Percentiles rank a stretch among this genome's conserved stretches.
phyloP scores from a whole-genome alignment of 2,797 vertebrate genomes.

The Odontamblyopus lacepedii region DNA sequence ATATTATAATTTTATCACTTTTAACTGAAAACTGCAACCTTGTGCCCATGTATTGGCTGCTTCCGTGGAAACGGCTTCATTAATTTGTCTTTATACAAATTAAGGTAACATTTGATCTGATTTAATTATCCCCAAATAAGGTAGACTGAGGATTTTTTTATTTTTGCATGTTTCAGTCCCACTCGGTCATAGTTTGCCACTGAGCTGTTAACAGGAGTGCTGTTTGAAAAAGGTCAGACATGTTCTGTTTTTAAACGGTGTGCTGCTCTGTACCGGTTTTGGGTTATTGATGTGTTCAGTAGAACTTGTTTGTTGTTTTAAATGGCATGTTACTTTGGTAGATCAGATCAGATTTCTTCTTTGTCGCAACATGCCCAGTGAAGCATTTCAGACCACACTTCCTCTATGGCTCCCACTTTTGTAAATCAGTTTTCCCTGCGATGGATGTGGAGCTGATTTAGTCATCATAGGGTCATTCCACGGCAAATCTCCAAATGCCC shows the following conservation, averaged over 20 bases:
- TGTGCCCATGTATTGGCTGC: too few species aligned
- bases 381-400: not conserved
- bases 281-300: conserved; percentile 3
- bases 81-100: not conserved
- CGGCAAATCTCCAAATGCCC: too few species aligned
- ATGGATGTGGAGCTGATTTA: conserved; percentile 7
- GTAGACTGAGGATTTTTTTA: not conserved
- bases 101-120: not conserved
- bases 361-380: conserved; percentile 3
- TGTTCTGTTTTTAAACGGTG: conserved; percentile 1
- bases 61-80: not conserved
- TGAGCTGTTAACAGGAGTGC: conserved; percentile 3
- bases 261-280: not conserved
- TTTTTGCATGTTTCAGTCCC: not conserved
- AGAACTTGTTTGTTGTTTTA: conserved; percentile 6
- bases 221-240: conserved; percentile 14
- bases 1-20: not conserved
- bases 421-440: not conserved
- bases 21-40: not conserved
- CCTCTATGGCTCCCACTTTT: not conserved
- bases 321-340: conserved; percentile 1
- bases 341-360: not conserved
- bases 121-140: not conserved
- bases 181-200: not conserved
- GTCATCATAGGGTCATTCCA: too few species aligned